Evolutionary conservation across 1,140 invertebrate genomes (phyloP), one percentile per base, ranked within the genome.

Genomic region (Megathymus violae): DNA sequence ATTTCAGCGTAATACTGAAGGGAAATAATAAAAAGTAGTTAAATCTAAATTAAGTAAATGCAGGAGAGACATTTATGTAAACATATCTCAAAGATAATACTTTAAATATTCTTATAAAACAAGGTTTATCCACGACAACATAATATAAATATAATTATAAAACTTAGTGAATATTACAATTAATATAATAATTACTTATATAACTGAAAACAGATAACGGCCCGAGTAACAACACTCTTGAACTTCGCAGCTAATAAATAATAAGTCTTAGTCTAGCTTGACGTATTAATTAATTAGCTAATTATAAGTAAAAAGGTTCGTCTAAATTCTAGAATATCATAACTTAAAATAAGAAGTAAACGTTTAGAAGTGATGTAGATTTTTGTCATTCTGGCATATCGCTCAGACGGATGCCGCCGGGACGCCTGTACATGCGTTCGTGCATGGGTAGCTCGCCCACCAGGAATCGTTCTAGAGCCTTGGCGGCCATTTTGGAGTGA

Each of bases 401-500:
- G 47, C 84, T 91, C 25, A 91, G 79, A 0, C 71, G 69, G 22
- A 92, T 89, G 13, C 87, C 88, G 1, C 87, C 86, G 3, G 86
- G 82, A 15, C 85, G 75, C 6, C 95, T 92, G 78, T 95, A 97
- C 64, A 97, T 94, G 61, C 95, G 92, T 71, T 97, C 94, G 0
- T 92, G 83, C 9, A 91, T 61, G 0, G 95, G 95, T 14, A 97
- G 87, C 72, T 95, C 94, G 0, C 96, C 97, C 7, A 97, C 93
- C 0, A 94, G 84, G 76, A 94, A 96, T 0, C 92, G 89, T 10
- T 95, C 89, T 19, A 97, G 88, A 2, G 92, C 86, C 22, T 91
- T 91, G 2, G 93, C 85, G 0, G 95, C 94, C 17, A 91, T 91
- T 11, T 91, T 91, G 1, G 95, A 95, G 70, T 98, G 97, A 0